Conservation (phyloP, 2,888 invertebrate genomes). For the Eulithis prunata region DNA sequence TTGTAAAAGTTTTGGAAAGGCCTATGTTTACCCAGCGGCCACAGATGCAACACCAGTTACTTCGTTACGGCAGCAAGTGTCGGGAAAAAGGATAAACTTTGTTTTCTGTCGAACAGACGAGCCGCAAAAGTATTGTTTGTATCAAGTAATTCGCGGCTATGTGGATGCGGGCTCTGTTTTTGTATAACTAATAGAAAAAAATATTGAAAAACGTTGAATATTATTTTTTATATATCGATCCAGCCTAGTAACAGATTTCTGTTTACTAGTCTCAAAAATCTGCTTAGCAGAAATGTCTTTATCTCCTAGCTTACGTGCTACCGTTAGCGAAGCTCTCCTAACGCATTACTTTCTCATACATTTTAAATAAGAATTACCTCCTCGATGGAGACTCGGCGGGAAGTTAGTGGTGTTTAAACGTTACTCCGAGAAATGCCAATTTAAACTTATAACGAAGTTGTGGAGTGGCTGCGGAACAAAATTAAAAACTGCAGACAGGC, state of each 20-base stretch:
- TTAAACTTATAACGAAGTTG: conserved; percentile 31
- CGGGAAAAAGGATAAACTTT: conserved; percentile 29
- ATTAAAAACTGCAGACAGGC: conserved; percentile 27
- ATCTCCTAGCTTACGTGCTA: conserved; percentile 17
- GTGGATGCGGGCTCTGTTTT: conserved; percentile 10
- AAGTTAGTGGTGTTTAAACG: conserved; percentile 26
- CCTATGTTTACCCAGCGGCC: conserved; percentile 26
- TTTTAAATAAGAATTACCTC: conserved; percentile 31
- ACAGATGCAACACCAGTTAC: conserved; percentile 25
- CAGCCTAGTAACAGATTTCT: background rate
- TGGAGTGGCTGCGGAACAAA: conserved; percentile 22
- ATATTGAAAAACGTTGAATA: background rate
- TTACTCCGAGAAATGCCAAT: conserved; percentile 29
- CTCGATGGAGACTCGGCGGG: conserved; percentile 16
- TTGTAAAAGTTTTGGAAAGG: conserved; percentile 24
- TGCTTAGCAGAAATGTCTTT: conserved; percentile 17
- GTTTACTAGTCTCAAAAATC: conserved; percentile 2
- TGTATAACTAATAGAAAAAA: background rate
- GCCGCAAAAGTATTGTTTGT: conserved; percentile 37
- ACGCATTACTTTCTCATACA: conserved; percentile 30
- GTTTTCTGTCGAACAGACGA: conserved; percentile 25
- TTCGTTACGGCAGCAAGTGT: conserved; percentile 32
- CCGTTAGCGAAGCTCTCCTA: conserved; percentile 14
- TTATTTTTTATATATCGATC: no score
- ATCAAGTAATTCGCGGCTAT: conserved; percentile 29